These are phyloP conservation scores for Cyphomyrus discorhynchus DNA, from an alignment of 2,113 vertebrate genomes.

Conservation along the genomic window DNA sequence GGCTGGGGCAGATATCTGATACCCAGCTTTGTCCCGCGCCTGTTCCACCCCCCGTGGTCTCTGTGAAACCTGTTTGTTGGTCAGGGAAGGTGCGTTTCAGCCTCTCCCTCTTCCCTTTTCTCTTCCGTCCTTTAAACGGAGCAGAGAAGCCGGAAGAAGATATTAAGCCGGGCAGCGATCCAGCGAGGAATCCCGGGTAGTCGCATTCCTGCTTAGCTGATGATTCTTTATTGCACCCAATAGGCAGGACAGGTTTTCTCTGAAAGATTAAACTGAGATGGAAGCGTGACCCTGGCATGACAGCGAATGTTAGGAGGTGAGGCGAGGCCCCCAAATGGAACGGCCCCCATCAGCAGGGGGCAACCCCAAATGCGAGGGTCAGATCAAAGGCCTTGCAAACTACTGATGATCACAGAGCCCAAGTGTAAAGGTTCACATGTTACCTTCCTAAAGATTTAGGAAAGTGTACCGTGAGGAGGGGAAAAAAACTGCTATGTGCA, in stretches of 20 bases:
- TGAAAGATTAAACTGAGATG: neutral
- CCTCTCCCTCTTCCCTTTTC: neutral
- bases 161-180: neutral
- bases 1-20: neutral
- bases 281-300: neutral
- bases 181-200: neutral
- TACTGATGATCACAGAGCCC: neutral
- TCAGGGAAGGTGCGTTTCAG: neutral
- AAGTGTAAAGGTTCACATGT: neutral
- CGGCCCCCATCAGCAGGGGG: neutral
- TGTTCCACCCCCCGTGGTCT: neutral
- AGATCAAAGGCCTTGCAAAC: neutral
- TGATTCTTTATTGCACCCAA: neutral
- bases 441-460: neutral
- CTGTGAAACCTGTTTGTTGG: neutral
- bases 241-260: neutral
- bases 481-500: neutral
- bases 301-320: neutral
- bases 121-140: neutral
- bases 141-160: neutral
- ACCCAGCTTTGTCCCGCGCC: neutral
- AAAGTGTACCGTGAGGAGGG: neutral
- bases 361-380: neutral
- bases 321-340: neutral
- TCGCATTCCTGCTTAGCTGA: neutral